Conservation (phyloP, 1,140 invertebrate genomes). For the Brachionus rubens region DNA sequence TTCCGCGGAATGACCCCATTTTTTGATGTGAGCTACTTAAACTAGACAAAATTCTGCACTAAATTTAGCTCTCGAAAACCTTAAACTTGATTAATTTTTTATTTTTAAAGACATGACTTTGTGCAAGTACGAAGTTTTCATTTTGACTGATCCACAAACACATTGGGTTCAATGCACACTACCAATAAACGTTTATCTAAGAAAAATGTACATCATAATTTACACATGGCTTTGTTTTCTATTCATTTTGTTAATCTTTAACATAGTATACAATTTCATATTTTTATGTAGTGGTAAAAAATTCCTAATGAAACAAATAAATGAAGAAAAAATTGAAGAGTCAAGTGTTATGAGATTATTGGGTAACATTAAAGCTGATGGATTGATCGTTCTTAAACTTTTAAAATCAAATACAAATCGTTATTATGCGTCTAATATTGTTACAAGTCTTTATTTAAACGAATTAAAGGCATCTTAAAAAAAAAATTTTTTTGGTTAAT, state of each 20-base stretch:
- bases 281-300: neutral
- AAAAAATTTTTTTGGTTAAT: too few species aligned
- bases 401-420: constrained; percentile 39
- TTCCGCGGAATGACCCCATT: too few species aligned
- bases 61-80: neutral
- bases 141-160: constrained; percentile 4
- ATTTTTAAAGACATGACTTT: constrained; percentile 15
- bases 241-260: neutral
- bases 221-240: neutral
- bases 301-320: neutral
- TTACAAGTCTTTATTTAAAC: neutral
- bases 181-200: constrained; percentile 36
- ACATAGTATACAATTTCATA: neutral
- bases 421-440: neutral
- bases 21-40: too few species aligned
- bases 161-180: constrained; percentile 37
- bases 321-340: neutral
- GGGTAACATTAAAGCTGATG: neutral
- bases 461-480: too few species aligned
- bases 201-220: constrained; percentile 14
- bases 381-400: neutral
- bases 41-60: neutral
- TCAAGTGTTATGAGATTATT: neutral
- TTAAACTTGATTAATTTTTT: neutral
- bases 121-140: constrained; percentile 20